phyloP scores from a whole-genome alignment of 2,113 vertebrate species.

The Oxyruncus cristatus region DNA sequence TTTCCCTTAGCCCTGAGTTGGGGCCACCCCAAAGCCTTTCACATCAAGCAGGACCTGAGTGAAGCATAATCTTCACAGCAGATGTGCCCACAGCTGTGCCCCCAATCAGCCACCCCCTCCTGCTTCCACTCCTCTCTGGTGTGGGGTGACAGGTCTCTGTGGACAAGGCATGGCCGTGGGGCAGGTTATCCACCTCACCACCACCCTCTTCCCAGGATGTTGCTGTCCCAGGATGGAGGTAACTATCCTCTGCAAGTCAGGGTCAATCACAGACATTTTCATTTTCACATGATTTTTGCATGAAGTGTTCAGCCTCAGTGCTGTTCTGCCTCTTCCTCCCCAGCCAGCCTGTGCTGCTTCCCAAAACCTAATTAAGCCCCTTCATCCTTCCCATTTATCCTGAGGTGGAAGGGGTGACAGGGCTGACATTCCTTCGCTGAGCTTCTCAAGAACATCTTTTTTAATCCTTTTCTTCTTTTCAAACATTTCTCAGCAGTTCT shows the following conservation, averaged over 20 bases:
- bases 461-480: not conserved
- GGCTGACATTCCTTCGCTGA: not conserved
- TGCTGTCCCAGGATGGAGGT: not conserved
- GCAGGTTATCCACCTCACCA: not conserved
- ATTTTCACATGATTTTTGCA: not conserved
- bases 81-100: not conserved
- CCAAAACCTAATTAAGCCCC: not conserved
- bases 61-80: not conserved
- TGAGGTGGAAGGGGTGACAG: not conserved
- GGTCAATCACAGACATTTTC: not conserved
- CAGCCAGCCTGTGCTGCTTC: not conserved
- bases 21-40: not conserved
- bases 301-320: not conserved
- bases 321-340: not conserved
- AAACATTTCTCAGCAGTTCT: not conserved
- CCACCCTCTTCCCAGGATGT: not conserved
- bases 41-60: fast-evolving
- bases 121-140: not conserved
- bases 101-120: fast-evolving
- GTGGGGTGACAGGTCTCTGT: not conserved
- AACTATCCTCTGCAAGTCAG: not conserved
- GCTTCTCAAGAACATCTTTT: not conserved
- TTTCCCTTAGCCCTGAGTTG: not conserved
- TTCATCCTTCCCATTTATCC: not conserved
- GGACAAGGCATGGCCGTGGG: fast-evolving